These are phyloP conservation scores for Dasypogon diadema DNA, from an alignment of 2,888 invertebrate genomes.

Conservation along the genomic window DNA sequence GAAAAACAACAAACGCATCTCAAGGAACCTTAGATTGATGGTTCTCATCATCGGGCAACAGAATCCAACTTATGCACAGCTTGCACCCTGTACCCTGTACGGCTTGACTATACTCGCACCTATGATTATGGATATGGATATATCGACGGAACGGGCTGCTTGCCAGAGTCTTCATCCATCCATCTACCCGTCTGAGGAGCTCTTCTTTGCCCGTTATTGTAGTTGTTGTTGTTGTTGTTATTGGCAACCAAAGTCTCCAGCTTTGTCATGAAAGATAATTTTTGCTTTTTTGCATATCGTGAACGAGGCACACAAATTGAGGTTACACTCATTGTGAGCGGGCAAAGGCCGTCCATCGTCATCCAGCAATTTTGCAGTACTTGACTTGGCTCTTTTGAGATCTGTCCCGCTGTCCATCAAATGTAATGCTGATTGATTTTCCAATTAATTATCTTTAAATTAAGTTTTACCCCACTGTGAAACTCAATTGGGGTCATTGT, in stretches of 20 bases:
- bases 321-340: background rate
- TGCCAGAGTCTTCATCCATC: slow-evolving; percentile 3
- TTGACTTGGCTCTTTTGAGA: slow-evolving; percentile 9
- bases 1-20: slow-evolving; percentile 21
- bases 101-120: too few relatives aligned
- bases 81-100: too few relatives aligned
- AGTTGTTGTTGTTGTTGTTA: background rate
- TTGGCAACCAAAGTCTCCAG: background rate
- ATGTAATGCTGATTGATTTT: slow-evolving; percentile 43
- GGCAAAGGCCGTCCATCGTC: background rate
- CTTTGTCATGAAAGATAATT: background rate
- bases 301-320: background rate
- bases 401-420: slow-evolving; percentile 23
- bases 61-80: background rate
- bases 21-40: slow-evolving; percentile 16
- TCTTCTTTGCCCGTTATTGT: too few relatives aligned
- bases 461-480: slow-evolving; percentile 37
- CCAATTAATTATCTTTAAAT: slow-evolving; percentile 47
- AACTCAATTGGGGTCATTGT: slow-evolving; percentile 30
- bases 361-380: background rate
- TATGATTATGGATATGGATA: slow-evolving; percentile 1
- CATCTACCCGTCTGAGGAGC: too few relatives aligned
- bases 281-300: slow-evolving; percentile 15
- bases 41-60: slow-evolving; percentile 5
- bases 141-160: background rate